Conservation (phyloP, 2,888 invertebrate genomes). For the Meta bourneti region DNA sequence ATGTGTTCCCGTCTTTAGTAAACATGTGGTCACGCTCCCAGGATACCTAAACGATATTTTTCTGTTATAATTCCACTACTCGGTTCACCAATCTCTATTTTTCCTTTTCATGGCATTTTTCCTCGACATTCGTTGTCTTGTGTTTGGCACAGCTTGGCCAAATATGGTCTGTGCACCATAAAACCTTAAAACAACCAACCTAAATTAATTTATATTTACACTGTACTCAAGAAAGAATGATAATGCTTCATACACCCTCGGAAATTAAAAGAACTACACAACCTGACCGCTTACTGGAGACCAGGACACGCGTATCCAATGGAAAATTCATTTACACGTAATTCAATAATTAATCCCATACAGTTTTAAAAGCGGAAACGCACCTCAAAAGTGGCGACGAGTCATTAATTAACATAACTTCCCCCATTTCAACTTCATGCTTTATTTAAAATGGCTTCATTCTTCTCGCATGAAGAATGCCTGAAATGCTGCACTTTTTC, state of each 20-base stretch:
- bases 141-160: too few relatives aligned
- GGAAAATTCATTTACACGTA: not conserved
- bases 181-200: not conserved
- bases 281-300: too few relatives aligned
- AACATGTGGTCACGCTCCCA: too few relatives aligned
- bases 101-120: too few relatives aligned
- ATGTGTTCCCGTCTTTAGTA: too few relatives aligned
- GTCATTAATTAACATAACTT: not conserved
- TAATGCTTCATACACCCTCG: not conserved
- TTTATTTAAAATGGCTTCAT: not conserved
- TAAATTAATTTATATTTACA: not conserved
- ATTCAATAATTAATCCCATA: slow-evolving; percentile 1
- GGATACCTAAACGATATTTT: too few relatives aligned
- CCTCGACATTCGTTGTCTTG: too few relatives aligned
- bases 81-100: too few relatives aligned
- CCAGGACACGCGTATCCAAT: not conserved
- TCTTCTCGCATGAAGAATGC: not conserved
- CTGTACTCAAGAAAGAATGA: not conserved
- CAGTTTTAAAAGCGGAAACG: not conserved
- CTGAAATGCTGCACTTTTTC: not conserved
- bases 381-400: not conserved
- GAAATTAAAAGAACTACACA: not conserved
- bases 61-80: too few relatives aligned
- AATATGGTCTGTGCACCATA: too few relatives aligned
- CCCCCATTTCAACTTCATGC: not conserved